Evolutionary conservation across 2,797 vertebrate species (phyloP), one percentile per base, ranked within the genome.

Genomic region (Cryptoprocta ferox): DNA sequence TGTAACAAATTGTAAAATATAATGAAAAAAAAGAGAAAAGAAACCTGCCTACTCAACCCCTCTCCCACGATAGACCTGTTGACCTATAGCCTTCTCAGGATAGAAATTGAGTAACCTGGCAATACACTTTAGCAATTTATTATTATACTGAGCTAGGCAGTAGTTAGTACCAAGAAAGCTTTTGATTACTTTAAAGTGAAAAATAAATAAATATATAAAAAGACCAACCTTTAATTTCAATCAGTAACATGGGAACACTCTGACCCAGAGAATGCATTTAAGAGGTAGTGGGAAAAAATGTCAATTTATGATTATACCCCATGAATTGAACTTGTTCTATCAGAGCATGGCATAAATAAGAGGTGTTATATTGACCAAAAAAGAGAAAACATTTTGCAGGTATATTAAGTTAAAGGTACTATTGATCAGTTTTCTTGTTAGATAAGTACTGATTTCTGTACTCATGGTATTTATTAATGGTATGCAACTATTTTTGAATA

Each of bases 41-140:
- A 2, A 28, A n/a, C n/a, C n/a, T n/a, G 0, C 1, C 4, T 21
- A 19, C 3, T 8, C 5, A 6, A 37, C 0, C 1, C 4, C 32
- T 85, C 6, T 76, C n/a, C 10, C n/a, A 19, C 1, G 8, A 59
- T 8, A 59, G 21, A 24, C 24, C 5, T 18, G 2, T 18, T 42
- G 1, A 35, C 12, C 16, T 39, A 16, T 2, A 42, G 4, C 3
- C 5, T 42, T 80, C 13, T 65, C 26, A 26, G 19, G 8, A 39
- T 16, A 89, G 10, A 73, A 50, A 83, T 15, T 24, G 15, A 93
- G 24, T 48, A 89, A 28, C 42, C 68, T 76, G 28, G 24, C 6
- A 85, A 85, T 79, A 15, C 1, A 39, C 32, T 21, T 32, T 56
- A 82, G n/a, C 9, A 61, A 14, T 70, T 48, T 53, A 37, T 88